These are phyloP conservation scores for Eucera pruinosa DNA, from an alignment of 2,888 invertebrate genomes.

Conservation along the genomic window DNA sequence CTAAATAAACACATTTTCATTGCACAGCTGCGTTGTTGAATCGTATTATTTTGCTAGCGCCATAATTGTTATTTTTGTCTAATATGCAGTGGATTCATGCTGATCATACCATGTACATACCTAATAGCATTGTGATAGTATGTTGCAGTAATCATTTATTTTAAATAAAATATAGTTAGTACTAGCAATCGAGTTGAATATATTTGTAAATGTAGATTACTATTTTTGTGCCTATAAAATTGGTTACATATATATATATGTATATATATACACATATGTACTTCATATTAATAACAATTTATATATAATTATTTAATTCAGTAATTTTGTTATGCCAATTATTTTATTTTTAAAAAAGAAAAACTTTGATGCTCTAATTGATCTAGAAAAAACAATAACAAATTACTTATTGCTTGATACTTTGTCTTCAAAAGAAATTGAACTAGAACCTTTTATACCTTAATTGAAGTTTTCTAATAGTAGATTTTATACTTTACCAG, in stretches of 20 bases:
- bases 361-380: neutral
- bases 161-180: neutral
- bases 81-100: neutral
- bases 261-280: neutral
- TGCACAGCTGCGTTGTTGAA: neutral
- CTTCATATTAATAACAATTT: neutral
- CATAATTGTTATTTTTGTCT: conserved; percentile 29
- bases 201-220: conserved; percentile 1
- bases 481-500: neutral
- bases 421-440: neutral
- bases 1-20: neutral
- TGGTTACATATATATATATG: neutral
- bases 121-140: neutral
- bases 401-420: neutral
- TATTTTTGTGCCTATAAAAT: neutral
- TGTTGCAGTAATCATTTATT: neutral
- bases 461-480: neutral
- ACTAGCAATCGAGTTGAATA: neutral
- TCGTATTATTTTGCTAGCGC: neutral
- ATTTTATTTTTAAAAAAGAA: too few relatives aligned
- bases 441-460: neutral
- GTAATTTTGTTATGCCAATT: neutral
- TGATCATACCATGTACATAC: neutral
- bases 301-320: neutral
- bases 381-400: neutral